A percentile compares a stretch with the other conserved stretches of the same genome.
These are phyloP conservation scores for Pholis gunnellus DNA, from an alignment of 2,113 vertebrate species.

Conservation along the genomic window DNA sequence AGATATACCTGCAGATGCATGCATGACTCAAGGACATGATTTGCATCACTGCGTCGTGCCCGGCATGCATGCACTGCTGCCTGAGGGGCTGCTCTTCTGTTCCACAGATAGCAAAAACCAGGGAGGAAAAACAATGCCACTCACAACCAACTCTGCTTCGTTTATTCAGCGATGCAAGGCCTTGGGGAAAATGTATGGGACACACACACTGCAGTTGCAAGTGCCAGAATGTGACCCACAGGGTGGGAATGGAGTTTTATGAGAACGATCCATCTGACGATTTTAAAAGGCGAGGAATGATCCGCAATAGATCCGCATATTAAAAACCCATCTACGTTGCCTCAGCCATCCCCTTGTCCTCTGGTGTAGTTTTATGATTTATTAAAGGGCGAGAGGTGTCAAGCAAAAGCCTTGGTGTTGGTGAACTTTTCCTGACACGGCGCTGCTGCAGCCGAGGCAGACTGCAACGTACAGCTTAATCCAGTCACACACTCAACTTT, in stretches of 20 bases:
- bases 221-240: constrained; percentile 12
- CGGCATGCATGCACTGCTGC: constrained; percentile 6
- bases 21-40: constrained; percentile 23
- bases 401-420: constrained; percentile 21
- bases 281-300: constrained; percentile 26
- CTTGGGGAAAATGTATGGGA: not conserved
- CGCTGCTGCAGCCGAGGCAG: constrained; percentile 20
- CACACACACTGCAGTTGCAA: not conserved
- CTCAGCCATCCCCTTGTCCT: constrained; percentile 18
- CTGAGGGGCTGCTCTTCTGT: constrained; percentile 23
- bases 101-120: constrained; percentile 10
- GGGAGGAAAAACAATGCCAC: constrained; percentile 4
- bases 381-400: constrained; percentile 48
- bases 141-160: not conserved
- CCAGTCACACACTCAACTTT: not conserved
- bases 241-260: constrained; percentile 17
- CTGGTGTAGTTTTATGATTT: constrained; percentile 33
- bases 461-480: constrained; percentile 20
- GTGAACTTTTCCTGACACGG: constrained; percentile 29
- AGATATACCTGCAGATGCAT: constrained; percentile 36
- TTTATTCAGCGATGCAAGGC: not conserved
- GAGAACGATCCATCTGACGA: not conserved
- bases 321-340: constrained; percentile 22
- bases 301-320: constrained; percentile 9
- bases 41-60: constrained; percentile 1